Evolutionary conservation across 2,888 invertebrate species (phyloP), one percentile per base, ranked within the genome.

Genomic region (Salticus scenicus): DNA sequence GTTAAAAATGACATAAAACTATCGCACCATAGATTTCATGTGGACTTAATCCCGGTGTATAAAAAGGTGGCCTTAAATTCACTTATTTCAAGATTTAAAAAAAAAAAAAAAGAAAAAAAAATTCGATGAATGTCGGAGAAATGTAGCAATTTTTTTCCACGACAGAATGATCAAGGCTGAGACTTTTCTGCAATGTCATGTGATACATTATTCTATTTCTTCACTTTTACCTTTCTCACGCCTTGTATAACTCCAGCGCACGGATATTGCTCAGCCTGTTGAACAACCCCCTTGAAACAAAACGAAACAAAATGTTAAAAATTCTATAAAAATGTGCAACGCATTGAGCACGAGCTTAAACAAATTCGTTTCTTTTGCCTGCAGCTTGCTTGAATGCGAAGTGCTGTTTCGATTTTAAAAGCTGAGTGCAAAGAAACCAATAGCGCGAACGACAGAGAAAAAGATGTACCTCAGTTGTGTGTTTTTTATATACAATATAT

Each of bases 281-380:
- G 83, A 77, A 77, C 72, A 83, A 72, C 47, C 51, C 66, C 20
- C 31, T 73, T 20, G 8, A 63, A 71, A 72, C 83, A 77, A 73
- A 83, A 77, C 66, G 83, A 69, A 57, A 37, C 4, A 37, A 37
- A 37, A 37, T 37, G 10, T 7, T 37, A 37, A 69, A 57, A 67
- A 51, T 47, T 51, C 51, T 72, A 57, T 20, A 82, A 42, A 37
- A 64, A 72, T 67, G 77, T 77, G 83, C 83, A 83, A 83, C 83
- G 83, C 83, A 83, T 72, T 83, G 83, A 83, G 83, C 83, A 83
- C 83, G 83, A 83, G 83, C 83, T 83, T 83, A 83, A 73, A 63
- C 42, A 51, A 76, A 77, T 51, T 72, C 69, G 74, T 82, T 82
- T 82, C 75, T 76, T 83, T 75, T 77, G 83, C 83, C 57, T 76